Evolutionary conservation across 2,797 vertebrate species (phyloP), one percentile per base, ranked within the genome.

Genomic region (Apogon hyalosoma): DNA sequence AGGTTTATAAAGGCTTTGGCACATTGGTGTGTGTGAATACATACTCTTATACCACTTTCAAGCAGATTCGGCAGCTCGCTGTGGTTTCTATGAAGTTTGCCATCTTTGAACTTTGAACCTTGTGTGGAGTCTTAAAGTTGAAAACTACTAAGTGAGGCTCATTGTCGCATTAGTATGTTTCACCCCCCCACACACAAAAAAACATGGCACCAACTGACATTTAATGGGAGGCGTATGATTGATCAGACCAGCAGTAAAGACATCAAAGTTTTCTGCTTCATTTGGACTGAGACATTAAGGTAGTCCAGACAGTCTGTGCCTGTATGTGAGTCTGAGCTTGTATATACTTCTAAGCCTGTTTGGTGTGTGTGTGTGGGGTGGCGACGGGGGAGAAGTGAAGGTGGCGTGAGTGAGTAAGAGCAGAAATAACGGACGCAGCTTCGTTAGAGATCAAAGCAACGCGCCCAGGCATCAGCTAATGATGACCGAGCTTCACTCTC

Each of bases 371-470:
- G 79, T 60, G 60, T 54, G 46, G 39, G 43, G 65, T 82, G 67
- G 82, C 75, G 83, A 85, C 82, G 83, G 85, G 85, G 75, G 83
- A 83, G 83, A 90, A 88, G 87, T 74, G 79, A 89, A 90, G 87
- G 80, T 89, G 89, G 89, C 88, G 90, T 88, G 87, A 88, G 79
- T 89, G 89, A 92, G 84, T 72, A 78, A 91, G 87, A 89, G 77
- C 92, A 93, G 90, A 69, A 85, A 73, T 75, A 79, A 85, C 41
- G 76, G 81, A 84, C 65, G 48, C 68, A 51, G 87, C 85, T 92
- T 93, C 90, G 88, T 92, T 91, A 92, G 80, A 82, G 86, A 92
- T 93, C 91, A 93, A 93, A 93, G 90, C 68, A 9, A 7, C 12
- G 31, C 7, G 64, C 69, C 61, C 28, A 62, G 70, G 58, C 73